Conservation (phyloP, 2,888 invertebrate genomes). For the Encarsia formosa region DNA sequence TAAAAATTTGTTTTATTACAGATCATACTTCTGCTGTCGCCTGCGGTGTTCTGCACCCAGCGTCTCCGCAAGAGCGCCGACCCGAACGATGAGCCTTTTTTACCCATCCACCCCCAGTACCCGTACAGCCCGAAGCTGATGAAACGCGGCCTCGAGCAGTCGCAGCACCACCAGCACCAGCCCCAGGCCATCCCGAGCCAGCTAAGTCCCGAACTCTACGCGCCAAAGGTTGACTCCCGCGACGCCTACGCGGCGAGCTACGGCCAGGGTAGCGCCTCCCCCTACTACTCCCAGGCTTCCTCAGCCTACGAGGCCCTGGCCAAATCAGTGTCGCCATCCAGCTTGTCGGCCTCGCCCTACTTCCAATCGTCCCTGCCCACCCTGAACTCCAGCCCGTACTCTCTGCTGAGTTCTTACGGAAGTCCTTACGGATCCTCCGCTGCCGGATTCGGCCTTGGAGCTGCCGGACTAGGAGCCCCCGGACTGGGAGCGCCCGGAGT, state of each 20-base stretch:
- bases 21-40: conserved; percentile 40
- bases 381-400: conserved; percentile 14
- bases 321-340: neutral
- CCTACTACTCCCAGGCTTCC: conserved; percentile 33
- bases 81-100: conserved; percentile 45
- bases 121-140: conserved; percentile 46
- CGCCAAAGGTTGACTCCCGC: conserved; percentile 40
- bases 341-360: neutral
- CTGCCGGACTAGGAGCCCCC: neutral
- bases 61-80: conserved; percentile 33
- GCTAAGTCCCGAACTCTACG: conserved; percentile 40
- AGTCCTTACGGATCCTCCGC: conserved; percentile 24
- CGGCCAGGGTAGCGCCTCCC: conserved; percentile 37
- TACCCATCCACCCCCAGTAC: conserved; percentile 45
- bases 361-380: neutral
- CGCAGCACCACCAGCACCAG: conserved; percentile 1
- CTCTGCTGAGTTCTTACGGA: conserved; percentile 24
- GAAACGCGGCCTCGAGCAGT: conserved; percentile 41
- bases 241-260: conserved; percentile 39
- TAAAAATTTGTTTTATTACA: too few relatives aligned
- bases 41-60: conserved; percentile 37
- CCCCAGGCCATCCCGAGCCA: conserved; percentile 30
- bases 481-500: neutral
- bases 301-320: conserved; percentile 14
- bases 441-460: neutral